Evolutionary conservation across 2,888 invertebrate species (phyloP).

Genomic region (Sipha maydis): DNA sequence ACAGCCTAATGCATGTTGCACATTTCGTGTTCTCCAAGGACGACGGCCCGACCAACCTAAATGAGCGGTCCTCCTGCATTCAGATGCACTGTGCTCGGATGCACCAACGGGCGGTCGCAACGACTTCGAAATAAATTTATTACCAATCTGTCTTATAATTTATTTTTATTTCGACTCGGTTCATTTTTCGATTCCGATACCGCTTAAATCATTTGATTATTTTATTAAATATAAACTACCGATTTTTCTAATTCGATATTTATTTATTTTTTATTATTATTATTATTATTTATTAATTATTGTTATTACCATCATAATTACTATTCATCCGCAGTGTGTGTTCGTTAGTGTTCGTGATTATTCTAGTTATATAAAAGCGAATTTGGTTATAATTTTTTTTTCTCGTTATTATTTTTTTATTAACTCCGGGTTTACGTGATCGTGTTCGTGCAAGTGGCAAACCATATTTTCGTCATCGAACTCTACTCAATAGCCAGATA

Average conservation of each 20-base stretch:
- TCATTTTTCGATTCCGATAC: not conserved
- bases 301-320: not conserved
- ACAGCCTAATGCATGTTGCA: slow-evolving; percentile 64
- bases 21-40: slow-evolving; percentile 63
- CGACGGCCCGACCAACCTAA: slow-evolving; percentile 62
- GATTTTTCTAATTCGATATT: not conserved
- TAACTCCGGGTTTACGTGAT: not conserved
- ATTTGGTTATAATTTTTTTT: not conserved
- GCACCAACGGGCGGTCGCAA: slow-evolving; percentile 61
- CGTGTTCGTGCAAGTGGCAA: slow-evolving; percentile 11
- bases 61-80: slow-evolving; percentile 62
- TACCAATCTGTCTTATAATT: slow-evolving; percentile 19
- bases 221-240: not conserved
- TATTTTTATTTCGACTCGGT: not conserved
- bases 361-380: not conserved
- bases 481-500: not conserved
- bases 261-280: not conserved
- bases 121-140: slow-evolving; percentile 49
- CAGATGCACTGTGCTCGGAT: slow-evolving; percentile 62
- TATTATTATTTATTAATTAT: not conserved
- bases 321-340: slow-evolving; percentile 18
- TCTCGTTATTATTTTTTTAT: not conserved
- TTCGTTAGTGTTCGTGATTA: slow-evolving; percentile 37
- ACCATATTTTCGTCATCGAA: not conserved
- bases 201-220: too few relatives aligned